Conservation (phyloP, 2,113 vertebrate species). For the Petromus typicus region DNA sequence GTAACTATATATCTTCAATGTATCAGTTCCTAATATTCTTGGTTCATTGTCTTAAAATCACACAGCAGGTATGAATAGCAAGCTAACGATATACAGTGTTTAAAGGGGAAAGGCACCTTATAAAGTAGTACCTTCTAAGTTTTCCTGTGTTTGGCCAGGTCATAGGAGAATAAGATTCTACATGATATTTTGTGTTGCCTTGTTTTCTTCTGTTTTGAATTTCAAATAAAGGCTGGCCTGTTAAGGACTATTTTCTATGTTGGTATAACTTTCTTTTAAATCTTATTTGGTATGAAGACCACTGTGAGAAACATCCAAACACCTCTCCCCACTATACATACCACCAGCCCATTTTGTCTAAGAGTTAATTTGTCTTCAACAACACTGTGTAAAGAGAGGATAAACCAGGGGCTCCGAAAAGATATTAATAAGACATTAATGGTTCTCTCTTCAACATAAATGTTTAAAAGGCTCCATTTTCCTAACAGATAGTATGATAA, state of each 20-base stretch:
- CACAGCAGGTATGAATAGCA: not conserved
- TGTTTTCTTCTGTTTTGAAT: not conserved
- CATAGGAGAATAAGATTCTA: not conserved
- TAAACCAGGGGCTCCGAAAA: not conserved
- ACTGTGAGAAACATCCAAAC: not conserved
- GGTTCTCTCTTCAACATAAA: not conserved
- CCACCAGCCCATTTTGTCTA: not conserved
- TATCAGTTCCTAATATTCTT: not conserved
- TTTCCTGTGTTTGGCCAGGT: slow-evolving; percentile 33
- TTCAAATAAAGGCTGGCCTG: slow-evolving; percentile 17
- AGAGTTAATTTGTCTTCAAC: not conserved
- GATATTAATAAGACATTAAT: slow-evolving; percentile 4
- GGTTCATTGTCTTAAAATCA: not conserved
- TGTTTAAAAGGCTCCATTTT: slow-evolving; percentile 47
- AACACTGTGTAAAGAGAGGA: not conserved
- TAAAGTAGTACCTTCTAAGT: not conserved
- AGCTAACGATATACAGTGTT: not conserved
- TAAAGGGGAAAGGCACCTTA: not conserved
- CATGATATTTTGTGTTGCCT: not conserved
- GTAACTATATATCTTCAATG: not conserved
- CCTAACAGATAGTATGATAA: not conserved
- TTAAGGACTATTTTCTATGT: not conserved
- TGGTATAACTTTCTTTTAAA: not conserved
- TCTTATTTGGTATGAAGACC: not conserved
- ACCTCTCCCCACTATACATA: not conserved